Evolutionary conservation across 2,797 vertebrate species (phyloP), one percentile per base, ranked within the genome.

Genomic region (Myripristis jacobus): DNA sequence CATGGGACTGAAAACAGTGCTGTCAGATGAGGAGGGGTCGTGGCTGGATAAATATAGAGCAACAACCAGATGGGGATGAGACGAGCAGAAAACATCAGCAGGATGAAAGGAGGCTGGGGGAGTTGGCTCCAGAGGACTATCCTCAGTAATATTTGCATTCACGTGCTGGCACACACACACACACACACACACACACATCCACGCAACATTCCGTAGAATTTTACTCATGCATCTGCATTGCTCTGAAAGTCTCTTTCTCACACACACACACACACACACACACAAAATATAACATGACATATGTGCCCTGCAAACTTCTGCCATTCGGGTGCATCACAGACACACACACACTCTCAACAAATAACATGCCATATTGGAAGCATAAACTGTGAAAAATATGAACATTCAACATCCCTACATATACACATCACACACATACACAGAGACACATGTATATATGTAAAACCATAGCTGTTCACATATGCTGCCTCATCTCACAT

Each of bases 1-100:
- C 38, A 15, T 54, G 70, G 66, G 50, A 36, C 92, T 94, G 93
- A 89, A 90, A 91, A 94, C 93, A 94, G 91, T 0, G 0, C 51
- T 29, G 75, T 77, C 51, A 62, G 68, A 60, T 25, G 31, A 75
- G 71, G 25, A 66, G 66, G 78, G 74, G 72, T 64, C 74, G 70
- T 67, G 67, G 46, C 50, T 66, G 58, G 85, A 87, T 94, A 92
- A 92, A 93, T 81, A 88, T 91, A 92, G 91, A 83, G 60, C 59
- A 63, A 63, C 69, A 88, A 66, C 72, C 85, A 90, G 87, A 90
- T 88, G 82, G 77, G 83, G 85, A 75, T 18, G 41, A 86, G 82
- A 69, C 9, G 2, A 43, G 65, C 53, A 82, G 84, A 86, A 79
- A 77, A 57, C 19, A 18, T 15, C 71, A 78, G 82, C 69, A 71